Percentiles rank a stretch among this genome's conserved stretches.
Conservation (phyloP, 2,113 vertebrate genomes). For the Ranitomeya variabilis region DNA sequence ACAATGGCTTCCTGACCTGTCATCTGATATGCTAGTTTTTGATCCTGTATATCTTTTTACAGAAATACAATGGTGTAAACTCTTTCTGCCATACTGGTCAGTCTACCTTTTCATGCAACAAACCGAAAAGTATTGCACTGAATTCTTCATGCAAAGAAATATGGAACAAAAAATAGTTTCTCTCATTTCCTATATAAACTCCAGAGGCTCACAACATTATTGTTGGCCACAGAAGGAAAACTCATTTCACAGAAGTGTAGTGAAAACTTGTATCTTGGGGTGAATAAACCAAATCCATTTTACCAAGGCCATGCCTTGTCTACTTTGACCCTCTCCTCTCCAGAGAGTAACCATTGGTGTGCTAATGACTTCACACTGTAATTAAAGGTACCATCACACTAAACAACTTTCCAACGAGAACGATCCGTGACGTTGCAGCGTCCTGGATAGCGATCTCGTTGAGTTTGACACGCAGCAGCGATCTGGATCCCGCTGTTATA, state of each 20-base stretch:
- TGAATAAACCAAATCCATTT: neutral
- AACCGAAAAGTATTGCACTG: no score
- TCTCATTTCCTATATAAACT: no score
- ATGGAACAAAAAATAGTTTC: neutral
- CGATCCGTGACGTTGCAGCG: no score
- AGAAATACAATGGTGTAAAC: neutral
- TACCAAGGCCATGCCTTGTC: neutral
- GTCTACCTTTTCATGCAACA: no score
- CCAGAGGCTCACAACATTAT: neutral
- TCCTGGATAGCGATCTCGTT: no score
- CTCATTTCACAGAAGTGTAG: no score
- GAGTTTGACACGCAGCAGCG: no score
- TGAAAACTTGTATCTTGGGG: neutral
- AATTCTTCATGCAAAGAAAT: neutral
- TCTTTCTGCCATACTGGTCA: no score
- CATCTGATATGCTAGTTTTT: neutral
- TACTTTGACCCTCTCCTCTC: neutral
- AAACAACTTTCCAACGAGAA: no score
- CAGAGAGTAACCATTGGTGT: neutral
- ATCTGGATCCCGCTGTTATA: no score
- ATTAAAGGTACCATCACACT: no score
- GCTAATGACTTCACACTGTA: constrained; percentile 36
- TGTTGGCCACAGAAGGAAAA: neutral
- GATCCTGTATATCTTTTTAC: neutral
- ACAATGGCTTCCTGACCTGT: neutral